These are phyloP conservation scores for Sycophaga agraensis DNA, from an alignment of 1,140 invertebrate species.

Conservation along the genomic window DNA sequence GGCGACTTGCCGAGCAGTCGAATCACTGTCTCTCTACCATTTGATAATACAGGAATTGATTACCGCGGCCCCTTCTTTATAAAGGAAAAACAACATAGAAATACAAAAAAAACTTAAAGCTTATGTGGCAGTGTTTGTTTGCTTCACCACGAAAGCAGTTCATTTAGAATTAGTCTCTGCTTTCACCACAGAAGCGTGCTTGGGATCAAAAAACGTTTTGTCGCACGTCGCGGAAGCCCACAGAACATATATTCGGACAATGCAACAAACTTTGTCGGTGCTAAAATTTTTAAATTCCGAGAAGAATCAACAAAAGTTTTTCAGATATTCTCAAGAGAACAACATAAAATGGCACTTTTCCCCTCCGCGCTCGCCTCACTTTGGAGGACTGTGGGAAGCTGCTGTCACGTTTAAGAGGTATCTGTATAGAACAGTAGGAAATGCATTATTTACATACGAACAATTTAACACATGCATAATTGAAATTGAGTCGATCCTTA, in stretches of 20 bases:
- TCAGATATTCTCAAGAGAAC: not conserved
- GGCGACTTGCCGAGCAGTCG: slow-evolving; percentile 4
- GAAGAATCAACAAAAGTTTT: not conserved
- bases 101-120: too few species aligned
- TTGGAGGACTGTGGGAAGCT: too few species aligned
- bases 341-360: not conserved
- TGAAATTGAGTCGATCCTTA: slow-evolving; percentile 15
- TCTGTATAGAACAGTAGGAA: not conserved
- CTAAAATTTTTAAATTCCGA: not conserved
- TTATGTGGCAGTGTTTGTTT: slow-evolving; percentile 20
- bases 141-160: slow-evolving; percentile 4
- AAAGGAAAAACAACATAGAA: too few species aligned
- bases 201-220: too few species aligned
- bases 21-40: not conserved
- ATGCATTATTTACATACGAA: slow-evolving; percentile 9
- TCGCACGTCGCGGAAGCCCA: too few species aligned
- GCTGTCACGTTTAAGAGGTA: not conserved
- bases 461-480: slow-evolving; percentile 1
- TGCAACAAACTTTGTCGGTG: not conserved
- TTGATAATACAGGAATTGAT: slow-evolving; percentile 7
- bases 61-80: too few species aligned
- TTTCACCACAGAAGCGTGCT: not conserved
- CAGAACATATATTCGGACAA: too few species aligned
- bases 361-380: too few species aligned
- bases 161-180: slow-evolving; percentile 1